Conservation (phyloP, 2,797 vertebrate genomes). For the Melanotaenia nigrans region DNA sequence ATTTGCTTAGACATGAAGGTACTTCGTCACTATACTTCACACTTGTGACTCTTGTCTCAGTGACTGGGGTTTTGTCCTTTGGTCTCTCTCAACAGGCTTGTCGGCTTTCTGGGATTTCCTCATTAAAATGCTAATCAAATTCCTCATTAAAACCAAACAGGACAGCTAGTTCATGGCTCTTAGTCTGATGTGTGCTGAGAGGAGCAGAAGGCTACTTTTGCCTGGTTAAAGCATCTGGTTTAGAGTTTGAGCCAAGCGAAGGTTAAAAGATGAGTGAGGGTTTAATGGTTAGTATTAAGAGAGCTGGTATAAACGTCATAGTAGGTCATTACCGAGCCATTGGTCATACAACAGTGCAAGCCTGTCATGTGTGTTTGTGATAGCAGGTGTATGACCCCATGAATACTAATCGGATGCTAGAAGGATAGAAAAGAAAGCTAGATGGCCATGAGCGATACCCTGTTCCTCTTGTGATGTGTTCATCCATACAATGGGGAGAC, state of each 20-base stretch:
- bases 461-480: constrained; percentile 54
- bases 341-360: constrained; percentile 39
- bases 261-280: constrained; percentile 49
- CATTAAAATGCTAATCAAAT: constrained; percentile 73
- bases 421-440: constrained; percentile 4
- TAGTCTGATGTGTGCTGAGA: constrained; percentile 19
- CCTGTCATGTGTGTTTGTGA: constrained; percentile 32
- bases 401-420: constrained; percentile 62
- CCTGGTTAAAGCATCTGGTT: constrained; percentile 64
- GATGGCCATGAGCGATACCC: constrained; percentile 34
- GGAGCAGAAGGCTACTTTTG: constrained; percentile 35
- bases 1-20: background rate
- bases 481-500: constrained; percentile 33
- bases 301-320: constrained; percentile 19
- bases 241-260: constrained; percentile 50
- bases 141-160: constrained; percentile 66
- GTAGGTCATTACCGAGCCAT: constrained; percentile 44
- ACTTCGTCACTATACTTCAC: constrained; percentile 8
- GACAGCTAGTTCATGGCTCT: constrained; percentile 44
- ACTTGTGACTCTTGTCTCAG: constrained; percentile 25
- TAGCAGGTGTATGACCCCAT: constrained; percentile 41
- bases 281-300: constrained; percentile 64
- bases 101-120: constrained; percentile 58
- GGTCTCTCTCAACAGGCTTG: constrained; percentile 43
- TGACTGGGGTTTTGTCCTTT: constrained; percentile 46